Conservation (phyloP, 2,888 invertebrate genomes). For the Rhagium mordax region DNA sequence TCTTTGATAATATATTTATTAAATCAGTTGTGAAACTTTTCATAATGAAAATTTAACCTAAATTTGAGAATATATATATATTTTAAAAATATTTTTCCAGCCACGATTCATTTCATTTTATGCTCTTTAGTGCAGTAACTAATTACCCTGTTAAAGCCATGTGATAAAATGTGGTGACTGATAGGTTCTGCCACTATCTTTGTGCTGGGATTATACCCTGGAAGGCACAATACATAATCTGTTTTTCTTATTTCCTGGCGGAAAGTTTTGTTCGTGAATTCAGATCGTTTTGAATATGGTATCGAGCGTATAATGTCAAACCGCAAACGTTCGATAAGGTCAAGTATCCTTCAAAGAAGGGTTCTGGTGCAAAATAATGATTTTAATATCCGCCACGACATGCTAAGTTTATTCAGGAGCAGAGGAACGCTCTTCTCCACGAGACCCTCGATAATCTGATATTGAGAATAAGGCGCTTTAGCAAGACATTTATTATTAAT, state of each 20-base stretch:
- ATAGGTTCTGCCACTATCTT: neutral
- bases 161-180: neutral
- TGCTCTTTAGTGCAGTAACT: no score
- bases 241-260: neutral
- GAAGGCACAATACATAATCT: neutral
- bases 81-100: no score
- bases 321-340: conserved; percentile 14
- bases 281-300: neutral
- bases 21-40: no score
- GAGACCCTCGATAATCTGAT: conserved; percentile 28
- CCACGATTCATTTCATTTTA: no score
- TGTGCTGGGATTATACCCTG: neutral
- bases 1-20: no score
- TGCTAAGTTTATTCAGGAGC: conserved; percentile 19
- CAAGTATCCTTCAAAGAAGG: conserved; percentile 13
- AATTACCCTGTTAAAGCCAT: neutral
- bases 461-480: conserved; percentile 25
- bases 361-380: conserved; percentile 22
- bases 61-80: no score
- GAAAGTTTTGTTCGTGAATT: neutral
- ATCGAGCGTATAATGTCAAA: neutral
- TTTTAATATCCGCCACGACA: conserved; percentile 25
- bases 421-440: neutral
- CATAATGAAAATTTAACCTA: no score
- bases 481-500: conserved; percentile 24